Evolutionary conservation across 2,888 invertebrate species (phyloP), one percentile per base, ranked within the genome.

Genomic region (Podabrus alpinus): DNA sequence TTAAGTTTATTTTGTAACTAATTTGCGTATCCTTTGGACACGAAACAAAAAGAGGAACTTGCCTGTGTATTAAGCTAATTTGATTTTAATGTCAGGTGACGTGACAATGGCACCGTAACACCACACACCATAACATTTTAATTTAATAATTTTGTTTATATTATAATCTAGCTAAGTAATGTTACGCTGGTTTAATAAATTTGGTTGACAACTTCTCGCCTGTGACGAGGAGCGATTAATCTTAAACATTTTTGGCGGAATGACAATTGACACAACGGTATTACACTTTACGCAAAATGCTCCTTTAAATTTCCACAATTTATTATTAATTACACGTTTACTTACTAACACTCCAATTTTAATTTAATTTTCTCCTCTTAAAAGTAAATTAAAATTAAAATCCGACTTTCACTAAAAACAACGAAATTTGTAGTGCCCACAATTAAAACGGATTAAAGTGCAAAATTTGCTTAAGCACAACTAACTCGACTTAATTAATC

Each of bases 61-160:
- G 73, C 72, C 68, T 76, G 74, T 75, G 64, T 78, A 81, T 81
- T 81, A 83, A 81, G 82, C 84, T 87, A 86, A 87, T 87, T 85
- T 83, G 86, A 85, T 86, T 87, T 87, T 87, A 87, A 87, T 87
- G 85, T 81, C 78, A 73, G 76, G 75, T 77, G 77, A 77, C 82
- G 82, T 85, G 86, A 87, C 86, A 87, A 86, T 86, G 83, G 84
- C 85, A 85, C 86, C 86, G 86, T 87, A 86, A 87, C 87, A 87
- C 86, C 85, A 85, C 85, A 82, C 79, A 85, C 83, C 86, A 86
- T 81, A 86, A 86, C 87, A 85, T 85, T 86, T 86, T 87, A 87
- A 87, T 87, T 86, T 86, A 85, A 86, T 86, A 86, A 86, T 85
- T 85, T 85, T 84, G 83, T 84, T 85, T 83, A 82, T 83, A 82